phyloP scores from a whole-genome alignment of 2,888 invertebrate species.

The Brenthis daphne region DNA sequence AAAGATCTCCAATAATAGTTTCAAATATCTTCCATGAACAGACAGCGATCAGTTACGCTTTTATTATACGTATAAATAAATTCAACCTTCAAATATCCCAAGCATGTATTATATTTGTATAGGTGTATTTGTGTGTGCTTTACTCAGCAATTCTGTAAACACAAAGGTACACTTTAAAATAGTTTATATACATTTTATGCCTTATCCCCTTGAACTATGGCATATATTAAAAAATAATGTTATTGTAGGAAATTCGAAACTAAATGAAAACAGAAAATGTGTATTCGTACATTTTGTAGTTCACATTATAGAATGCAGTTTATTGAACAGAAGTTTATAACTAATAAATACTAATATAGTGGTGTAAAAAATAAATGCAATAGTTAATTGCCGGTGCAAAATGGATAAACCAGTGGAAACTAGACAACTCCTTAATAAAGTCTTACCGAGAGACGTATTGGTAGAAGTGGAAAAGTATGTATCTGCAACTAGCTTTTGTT shows the following conservation, averaged over 20 bases:
- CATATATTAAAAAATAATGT: not conserved
- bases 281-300: too few relatives aligned
- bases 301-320: too few relatives aligned
- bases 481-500: constrained; percentile 1
- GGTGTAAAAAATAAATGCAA: not conserved
- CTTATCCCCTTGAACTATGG: constrained; percentile 7
- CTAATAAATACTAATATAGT: not conserved
- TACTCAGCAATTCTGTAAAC: constrained; percentile 26
- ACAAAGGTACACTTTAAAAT: constrained; percentile 5
- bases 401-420: constrained; percentile 35
- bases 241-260: not conserved
- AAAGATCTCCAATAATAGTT: too few relatives aligned
- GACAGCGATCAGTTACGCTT: too few relatives aligned
- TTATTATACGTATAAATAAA: not conserved
- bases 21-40: too few relatives aligned
- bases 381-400: not conserved
- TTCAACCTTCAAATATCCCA: constrained; percentile 49
- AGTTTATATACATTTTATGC: not conserved
- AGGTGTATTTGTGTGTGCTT: constrained; percentile 52
- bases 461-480: constrained; percentile 49
- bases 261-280: too few relatives aligned
- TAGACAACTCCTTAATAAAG: constrained; percentile 28
- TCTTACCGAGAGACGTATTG: constrained; percentile 29
- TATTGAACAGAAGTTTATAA: too few relatives aligned
- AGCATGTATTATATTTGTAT: constrained; percentile 55